Evolutionary conservation across 1,140 invertebrate genomes (phyloP), one percentile per base, ranked within the genome.

Genomic region (Leucophenga varia): DNA sequence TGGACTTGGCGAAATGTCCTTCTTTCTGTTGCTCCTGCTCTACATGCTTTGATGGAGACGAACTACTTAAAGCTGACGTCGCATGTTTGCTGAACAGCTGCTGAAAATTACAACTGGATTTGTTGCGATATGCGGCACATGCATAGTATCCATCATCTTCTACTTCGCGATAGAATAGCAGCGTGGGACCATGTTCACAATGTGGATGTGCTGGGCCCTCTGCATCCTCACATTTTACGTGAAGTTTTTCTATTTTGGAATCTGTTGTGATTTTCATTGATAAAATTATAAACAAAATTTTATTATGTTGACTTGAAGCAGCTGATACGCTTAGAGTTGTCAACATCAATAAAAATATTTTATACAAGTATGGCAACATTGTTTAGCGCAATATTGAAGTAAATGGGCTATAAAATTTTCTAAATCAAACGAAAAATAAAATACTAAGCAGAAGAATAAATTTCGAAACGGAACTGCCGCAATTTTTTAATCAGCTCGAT

Each of bases 41-140:
- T 19, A 4, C 0, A 1, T 6, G 25, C 8, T 31, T 32, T 30
- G 7, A 7, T 7, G 12, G 12, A 30, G 25, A 8, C 25, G 1
- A 16, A 10, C 2, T 19, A 16, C 4, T 53, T 21, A 13, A 35
- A n/a, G 16, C 6, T 13, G 4, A 5, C 16, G 32, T 35, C 13
- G 6, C 6, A n/a, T 35, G 39, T 8, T 20, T 18, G n/a, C 30
- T n/a, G 9, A 52, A 12, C 25, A 40, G 9, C 28, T 43, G 54
- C 65, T 52, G 42, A 22, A 61, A 73, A 34, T 30, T 43, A 30
- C 90, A 93, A 1, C 85, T 74, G 64, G 89, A 90, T 52, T 80
- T 72, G 59, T 90, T 84, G 47, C 90, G 80, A 61, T 85, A 90
- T 2, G 88, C 88, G 2, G 91, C 85, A 72, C 91, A 94, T 1